Evolutionary conservation across 2,797 vertebrate genomes (phyloP), one percentile per base, ranked within the genome.

Genomic region (Chelmon rostratus): DNA sequence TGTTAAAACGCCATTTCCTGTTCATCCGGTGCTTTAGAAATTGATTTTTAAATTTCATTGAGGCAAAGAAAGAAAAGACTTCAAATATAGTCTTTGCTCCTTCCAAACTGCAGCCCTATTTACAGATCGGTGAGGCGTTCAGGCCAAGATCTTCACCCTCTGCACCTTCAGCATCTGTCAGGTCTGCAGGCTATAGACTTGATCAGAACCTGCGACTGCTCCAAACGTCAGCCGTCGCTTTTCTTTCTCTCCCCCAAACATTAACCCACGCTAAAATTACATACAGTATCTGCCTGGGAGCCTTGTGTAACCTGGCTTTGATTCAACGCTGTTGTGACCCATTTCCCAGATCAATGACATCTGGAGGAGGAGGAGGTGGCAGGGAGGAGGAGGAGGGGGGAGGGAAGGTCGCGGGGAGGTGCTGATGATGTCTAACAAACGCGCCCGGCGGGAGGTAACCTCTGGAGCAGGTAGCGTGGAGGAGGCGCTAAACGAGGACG

Each of bases 401-500:
- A 57, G 65, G 72, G 54, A 67, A 65, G 86, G 83, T 74, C 50
- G 46, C 33, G n/a, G 83, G 78, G 87, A 82, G 81, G 86, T 72
- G 78, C 85, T 81, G 83, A 74, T 89, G 88, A 85, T 89, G 88
- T 90, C 83, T 88, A 84, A 92, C 91, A 91, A 93, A 94, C 80
- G 72, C 11, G 67, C 83, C 79, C 21, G 4, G 84, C 71, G 16
- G 90, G 90, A 83, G 87, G 87, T 90, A 91, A 92, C 93, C 92
- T 94, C 89, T 92, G 85, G 88, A 88, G 84, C 92, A 93, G 91
- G 91, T 90, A 92, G 87, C 70, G 13, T 67, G 75, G 79, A 84
- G 88, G 84, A 91, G 88, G 89, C 71, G 87, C 89, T 93, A 93
- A 94, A 93, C 76, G 86, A 88, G 89, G 85, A 86, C 78, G 86